Conservation (phyloP, 2,113 vertebrate species). For the Cromileptes altivelis region DNA sequence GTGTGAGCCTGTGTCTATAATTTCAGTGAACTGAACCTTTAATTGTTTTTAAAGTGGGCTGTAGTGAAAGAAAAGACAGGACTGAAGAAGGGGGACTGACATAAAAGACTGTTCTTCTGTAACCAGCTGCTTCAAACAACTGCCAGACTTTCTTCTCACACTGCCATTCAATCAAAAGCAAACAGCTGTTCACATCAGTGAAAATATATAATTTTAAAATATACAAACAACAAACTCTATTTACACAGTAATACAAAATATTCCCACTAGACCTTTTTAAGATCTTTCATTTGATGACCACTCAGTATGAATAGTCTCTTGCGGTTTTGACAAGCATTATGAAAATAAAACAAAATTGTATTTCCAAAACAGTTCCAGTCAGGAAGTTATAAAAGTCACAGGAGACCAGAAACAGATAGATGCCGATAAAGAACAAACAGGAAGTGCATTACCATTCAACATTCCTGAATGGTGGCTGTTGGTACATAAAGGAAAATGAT, state of each 20-base stretch:
- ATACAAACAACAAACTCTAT: constrained; percentile 40
- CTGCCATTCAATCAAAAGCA: constrained; percentile 11
- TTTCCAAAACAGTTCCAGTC: neutral
- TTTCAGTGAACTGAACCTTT: neutral
- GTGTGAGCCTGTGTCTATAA: neutral
- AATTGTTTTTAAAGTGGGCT: neutral
- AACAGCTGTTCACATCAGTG: constrained; percentile 1
- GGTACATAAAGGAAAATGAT: neutral
- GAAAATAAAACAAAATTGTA: neutral
- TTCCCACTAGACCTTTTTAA: neutral
- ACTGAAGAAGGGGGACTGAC: neutral
- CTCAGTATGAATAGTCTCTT: constrained; percentile 67
- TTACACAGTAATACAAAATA: constrained; percentile 43
- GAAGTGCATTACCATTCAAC: neutral
- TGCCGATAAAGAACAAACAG: neutral
- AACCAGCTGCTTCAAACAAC: neutral
- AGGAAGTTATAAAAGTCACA: constrained; percentile 5
- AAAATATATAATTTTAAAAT: constrained; percentile 40
- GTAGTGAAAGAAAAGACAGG: neutral
- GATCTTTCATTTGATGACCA: constrained; percentile 5
- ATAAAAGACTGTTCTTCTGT: neutral
- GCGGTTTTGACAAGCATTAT: neutral
- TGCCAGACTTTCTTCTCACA: neutral
- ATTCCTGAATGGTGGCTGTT: neutral
- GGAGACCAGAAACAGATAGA: neutral